Evolutionary conservation across 2,113 vertebrate genomes (phyloP).

Genomic region (Martes martes): DNA sequence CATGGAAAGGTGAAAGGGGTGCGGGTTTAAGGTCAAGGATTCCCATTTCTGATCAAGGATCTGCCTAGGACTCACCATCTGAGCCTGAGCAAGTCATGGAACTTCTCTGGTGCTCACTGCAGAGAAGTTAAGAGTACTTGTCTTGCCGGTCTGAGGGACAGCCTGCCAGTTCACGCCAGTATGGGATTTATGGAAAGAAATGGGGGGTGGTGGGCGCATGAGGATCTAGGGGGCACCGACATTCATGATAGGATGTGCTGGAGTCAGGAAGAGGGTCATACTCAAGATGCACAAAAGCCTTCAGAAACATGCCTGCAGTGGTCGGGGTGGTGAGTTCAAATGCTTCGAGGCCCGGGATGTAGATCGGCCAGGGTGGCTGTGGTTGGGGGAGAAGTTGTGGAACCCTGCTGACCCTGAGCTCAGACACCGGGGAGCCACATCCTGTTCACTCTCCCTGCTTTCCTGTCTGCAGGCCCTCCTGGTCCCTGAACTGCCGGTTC

Average conservation of each 20-base stretch:
- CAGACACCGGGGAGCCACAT: background rate
- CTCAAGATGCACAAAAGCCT: background rate
- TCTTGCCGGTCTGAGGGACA: background rate
- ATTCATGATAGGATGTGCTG: background rate
- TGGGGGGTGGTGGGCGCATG: rapidly evolving
- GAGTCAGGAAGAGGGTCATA: background rate
- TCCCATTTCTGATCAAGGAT: background rate
- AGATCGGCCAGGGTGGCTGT: rapidly evolving
- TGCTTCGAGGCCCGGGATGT: background rate
- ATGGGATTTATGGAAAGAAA: background rate
- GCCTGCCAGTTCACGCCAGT: background rate
- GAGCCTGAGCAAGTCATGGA: background rate
- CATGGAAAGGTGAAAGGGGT: background rate
- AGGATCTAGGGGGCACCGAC: rapidly evolving
- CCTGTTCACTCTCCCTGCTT: background rate
- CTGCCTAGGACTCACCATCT: background rate
- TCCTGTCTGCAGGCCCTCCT: slow-evolving; percentile 44
- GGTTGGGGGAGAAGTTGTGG: background rate
- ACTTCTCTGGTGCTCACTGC: background rate
- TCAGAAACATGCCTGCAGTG: background rate
- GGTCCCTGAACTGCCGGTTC: slow-evolving; percentile 56
- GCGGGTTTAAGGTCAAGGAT: no score
- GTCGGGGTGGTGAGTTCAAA: no score
- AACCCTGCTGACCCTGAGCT: background rate
- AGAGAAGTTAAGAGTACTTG: background rate